Evolutionary conservation across 2,113 vertebrate species (phyloP), one percentile per base, ranked within the genome.

Genomic region (Lutjanus erythropterus): DNA sequence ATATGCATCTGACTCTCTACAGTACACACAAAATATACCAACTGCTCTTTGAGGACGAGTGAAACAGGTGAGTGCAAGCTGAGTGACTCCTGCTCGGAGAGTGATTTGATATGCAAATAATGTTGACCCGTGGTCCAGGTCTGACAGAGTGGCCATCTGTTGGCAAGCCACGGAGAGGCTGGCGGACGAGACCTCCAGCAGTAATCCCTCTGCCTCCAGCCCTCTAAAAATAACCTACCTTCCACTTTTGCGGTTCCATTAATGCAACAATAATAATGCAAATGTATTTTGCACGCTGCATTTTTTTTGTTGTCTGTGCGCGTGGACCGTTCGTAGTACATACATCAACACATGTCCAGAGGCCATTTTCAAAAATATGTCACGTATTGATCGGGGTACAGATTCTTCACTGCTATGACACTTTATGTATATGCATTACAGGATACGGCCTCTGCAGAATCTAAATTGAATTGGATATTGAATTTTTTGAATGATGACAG

Each of bases 131-230:
- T 50, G 76, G 77, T 75, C 76, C 89, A 90, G 75, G 52, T 83
- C 90, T 86, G 76, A 88, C 84, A 68, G 84, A 88, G 88, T 25
- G 35, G 61, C 90, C 92, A 93, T 94, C 91, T 94, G 92, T 89
- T 90, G 65, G 84, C 80, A 71, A 81, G 75, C 58, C 79, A 55
- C 74, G 68, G 76, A 86, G 81, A 71, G 42, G 70, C 83, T 81
- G 81, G 69, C 53, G 68, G 52, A 79, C 18, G 25, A 81, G 82
- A 85, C 85, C 85, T 75, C 73, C 86, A 79, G 33, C 83, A 83
- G 67, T 18, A 78, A 68, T 61, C 58, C 60, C 56, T 73, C 71
- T 68, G 85, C 81, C 64, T 62, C 23, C 78, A 75, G 75, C 18
- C 12, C 35, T 52, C 83, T 81, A 84, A 86, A 89, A 86, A 86